These are phyloP conservation scores for Tarsius wallacei DNA, from an alignment of 2,797 vertebrate genomes.

Conservation along the genomic window DNA sequence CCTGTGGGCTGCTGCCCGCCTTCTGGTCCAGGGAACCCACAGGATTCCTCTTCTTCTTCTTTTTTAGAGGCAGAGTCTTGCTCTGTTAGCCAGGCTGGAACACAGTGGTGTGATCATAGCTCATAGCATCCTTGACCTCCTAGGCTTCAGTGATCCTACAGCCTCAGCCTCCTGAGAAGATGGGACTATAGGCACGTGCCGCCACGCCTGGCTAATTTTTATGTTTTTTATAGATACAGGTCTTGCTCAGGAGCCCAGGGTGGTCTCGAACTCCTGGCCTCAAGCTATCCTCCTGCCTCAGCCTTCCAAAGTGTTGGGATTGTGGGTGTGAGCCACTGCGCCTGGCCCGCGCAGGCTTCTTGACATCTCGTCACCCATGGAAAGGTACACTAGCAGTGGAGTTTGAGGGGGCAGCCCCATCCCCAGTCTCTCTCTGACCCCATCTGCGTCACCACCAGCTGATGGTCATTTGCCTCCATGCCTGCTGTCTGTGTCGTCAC, in stretches of 20 bases:
- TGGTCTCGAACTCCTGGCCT: neutral
- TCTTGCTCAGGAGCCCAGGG: no score
- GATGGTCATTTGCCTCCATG: accelerated
- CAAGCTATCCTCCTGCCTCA: neutral
- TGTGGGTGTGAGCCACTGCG: neutral
- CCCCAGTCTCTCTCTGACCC: neutral
- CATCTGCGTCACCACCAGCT: accelerated
- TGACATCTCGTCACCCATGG: neutral
- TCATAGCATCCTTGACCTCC: neutral
- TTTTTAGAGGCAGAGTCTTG: neutral
- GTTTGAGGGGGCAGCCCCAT: neutral
- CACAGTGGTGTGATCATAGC: neutral
- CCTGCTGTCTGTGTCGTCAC: neutral
- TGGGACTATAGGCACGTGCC: neutral
- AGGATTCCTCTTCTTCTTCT: neutral
- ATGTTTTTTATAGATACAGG: no score
- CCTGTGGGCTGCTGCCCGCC: neutral
- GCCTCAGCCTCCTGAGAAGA: neutral
- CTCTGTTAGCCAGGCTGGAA: neutral
- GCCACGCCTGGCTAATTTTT: neutral
- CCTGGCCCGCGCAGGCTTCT: neutral
- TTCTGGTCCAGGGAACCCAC: neutral
- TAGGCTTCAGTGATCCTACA: neutral
- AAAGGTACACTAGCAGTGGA: accelerated
- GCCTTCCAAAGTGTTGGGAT: neutral